Evolutionary conservation across 2,113 vertebrate species (phyloP).

Genomic region (Etia nguti): DNA sequence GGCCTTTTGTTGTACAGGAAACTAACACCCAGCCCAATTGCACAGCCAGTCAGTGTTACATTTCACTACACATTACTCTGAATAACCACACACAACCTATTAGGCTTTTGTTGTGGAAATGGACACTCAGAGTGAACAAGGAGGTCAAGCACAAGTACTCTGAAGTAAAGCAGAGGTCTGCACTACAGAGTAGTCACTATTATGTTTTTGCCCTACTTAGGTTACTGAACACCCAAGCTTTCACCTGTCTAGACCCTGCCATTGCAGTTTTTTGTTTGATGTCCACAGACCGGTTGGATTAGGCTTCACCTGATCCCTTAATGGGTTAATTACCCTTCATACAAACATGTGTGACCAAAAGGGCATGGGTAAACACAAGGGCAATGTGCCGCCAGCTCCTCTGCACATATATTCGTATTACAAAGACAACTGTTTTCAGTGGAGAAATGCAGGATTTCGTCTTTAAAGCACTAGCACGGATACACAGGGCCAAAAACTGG

Average conservation of each 20-base stretch:
- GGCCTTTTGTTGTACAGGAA: constrained; percentile 39
- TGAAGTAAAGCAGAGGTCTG: constrained; percentile 40
- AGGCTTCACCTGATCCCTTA: constrained; percentile 50
- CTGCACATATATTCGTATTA: neutral
- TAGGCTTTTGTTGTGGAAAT: constrained; percentile 62
- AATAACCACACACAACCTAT: constrained; percentile 47
- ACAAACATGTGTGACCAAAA: constrained; percentile 36
- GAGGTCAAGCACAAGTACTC: constrained; percentile 54
- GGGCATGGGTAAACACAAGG: neutral
- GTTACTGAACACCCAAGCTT: constrained; percentile 48
- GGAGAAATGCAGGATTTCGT: neutral
- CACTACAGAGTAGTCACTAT: neutral
- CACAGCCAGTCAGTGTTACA: constrained; percentile 33
- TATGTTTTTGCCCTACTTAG: constrained; percentile 51
- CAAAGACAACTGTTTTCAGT: neutral
- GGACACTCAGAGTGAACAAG: constrained; percentile 49
- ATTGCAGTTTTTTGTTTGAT: constrained; percentile 10
- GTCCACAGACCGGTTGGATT: constrained; percentile 50
- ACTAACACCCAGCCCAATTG: constrained; percentile 7
- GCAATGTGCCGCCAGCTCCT: neutral
- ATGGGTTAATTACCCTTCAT: constrained; percentile 60
- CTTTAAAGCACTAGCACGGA: neutral
- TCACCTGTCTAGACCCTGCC: constrained; percentile 53
- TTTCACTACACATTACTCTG: constrained; percentile 45
- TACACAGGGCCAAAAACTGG: neutral